Evolutionary conservation across 2,888 invertebrate species (phyloP), one percentile per base, ranked within the genome.

Genomic region (Anagyrus pseudococci): DNA sequence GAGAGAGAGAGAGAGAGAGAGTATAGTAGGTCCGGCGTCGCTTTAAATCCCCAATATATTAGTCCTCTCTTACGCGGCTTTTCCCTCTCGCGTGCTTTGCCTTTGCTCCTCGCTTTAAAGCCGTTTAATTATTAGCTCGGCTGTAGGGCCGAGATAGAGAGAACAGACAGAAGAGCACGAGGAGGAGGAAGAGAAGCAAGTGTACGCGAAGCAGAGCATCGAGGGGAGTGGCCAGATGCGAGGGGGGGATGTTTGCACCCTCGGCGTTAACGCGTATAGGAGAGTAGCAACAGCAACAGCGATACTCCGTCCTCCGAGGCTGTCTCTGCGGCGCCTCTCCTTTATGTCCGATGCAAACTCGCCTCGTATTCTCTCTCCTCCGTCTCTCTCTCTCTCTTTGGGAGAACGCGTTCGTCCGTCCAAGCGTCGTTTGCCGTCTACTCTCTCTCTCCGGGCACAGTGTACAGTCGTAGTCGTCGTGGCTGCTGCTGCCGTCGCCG

Each of bases 91-190:
- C 44, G 37, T 23, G 37, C 60, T 29, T 23, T 19, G 17, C n/a
- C 1, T 23, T 1, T 25, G 22, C 23, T 17, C 17, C 47, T 44
- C 53, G 22, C 61, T 58, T 46, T 26, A 62, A 62, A 74, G 72
- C 72, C 73, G 72, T 76, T 78, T 77, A 75, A 78, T 77, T 76
- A 77, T 76, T 78, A 76, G 75, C 74, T 67, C 62, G 72, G 72
- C 73, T 75, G 72, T 73, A 72, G 69, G 68, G 58, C 55, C 64
- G 65, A 69, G 69, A 70, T 62, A 65, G 58, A 62, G 57, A 49
- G 47, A 69, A 70, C 59, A 65, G 58, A 62, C 55, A 49, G 47
- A 53, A 22, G 40, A 62, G 33, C 33, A 4, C 33, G 33, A 10
- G 33, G 15, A 15, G 15, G 8, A 4, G 4, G 33, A 29, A 37